Percentiles rank a stretch among this genome's conserved stretches.
Conservation (phyloP, 2,888 invertebrate genomes). For the Lucinisca nassula region DNA sequence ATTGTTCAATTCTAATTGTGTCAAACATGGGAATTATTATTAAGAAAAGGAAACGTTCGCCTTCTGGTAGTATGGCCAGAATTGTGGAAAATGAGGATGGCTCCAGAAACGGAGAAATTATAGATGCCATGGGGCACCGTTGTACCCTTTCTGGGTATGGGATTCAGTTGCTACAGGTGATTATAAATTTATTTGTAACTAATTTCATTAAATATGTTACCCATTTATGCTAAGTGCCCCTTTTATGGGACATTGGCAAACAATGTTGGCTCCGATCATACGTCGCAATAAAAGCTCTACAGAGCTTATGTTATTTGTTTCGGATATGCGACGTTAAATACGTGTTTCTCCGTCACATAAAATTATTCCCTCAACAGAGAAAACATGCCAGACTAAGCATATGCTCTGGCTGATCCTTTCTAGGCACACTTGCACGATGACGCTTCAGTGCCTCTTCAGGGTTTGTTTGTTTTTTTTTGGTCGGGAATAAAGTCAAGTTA, state of each 20-base stretch:
- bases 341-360: too few species aligned
- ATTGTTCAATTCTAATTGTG: neutral
- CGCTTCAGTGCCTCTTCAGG: too few species aligned
- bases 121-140: neutral
- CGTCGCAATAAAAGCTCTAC: too few species aligned
- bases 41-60: neutral
- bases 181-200: neutral
- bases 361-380: too few species aligned
- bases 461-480: too few species aligned
- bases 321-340: too few species aligned
- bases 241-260: neutral
- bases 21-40: neutral
- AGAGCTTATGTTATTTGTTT: too few species aligned
- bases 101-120: neutral
- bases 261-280: neutral
- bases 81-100: neutral
- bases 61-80: neutral
- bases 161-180: neutral
- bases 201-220: too few species aligned
- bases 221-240: neutral
- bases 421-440: too few species aligned
- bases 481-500: too few species aligned
- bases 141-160: neutral
- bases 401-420: too few species aligned
- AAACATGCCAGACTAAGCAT: too few species aligned